phyloP scores from a whole-genome alignment of 2,797 vertebrate genomes.

The Tapirus indicus region DNA sequence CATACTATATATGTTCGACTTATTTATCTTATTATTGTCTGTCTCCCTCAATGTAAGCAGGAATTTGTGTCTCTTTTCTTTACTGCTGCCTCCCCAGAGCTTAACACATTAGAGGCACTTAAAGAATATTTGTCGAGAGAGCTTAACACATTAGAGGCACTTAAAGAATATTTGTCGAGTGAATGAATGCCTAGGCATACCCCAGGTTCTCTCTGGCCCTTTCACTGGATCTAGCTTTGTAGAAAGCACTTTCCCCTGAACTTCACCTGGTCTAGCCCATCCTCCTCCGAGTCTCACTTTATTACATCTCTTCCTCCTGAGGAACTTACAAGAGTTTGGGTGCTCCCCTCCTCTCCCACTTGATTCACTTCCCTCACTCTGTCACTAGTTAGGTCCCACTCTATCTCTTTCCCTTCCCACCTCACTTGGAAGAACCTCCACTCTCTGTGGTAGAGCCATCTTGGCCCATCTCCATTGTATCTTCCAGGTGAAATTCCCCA shows the following conservation, averaged over 20 bases:
- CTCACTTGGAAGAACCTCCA: no score
- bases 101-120: not conserved
- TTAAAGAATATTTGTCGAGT: not conserved
- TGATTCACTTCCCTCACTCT: not conserved
- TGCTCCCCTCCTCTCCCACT: accelerated
- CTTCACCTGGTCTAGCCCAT: not conserved
- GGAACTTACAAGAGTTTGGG: not conserved
- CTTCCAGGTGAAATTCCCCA: not conserved
- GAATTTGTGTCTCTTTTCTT: no score
- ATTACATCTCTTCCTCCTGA: not conserved
- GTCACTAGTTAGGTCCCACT: not conserved
- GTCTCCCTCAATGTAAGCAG: not conserved
- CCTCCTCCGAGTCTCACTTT: accelerated
- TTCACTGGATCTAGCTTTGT: not conserved
- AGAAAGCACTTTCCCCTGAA: not conserved
- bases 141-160: not conserved
- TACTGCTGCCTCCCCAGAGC: not conserved
- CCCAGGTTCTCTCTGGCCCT: not conserved
- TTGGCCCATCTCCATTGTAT: no score
- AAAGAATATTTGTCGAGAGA: not conserved
- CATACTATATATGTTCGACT: not conserved
- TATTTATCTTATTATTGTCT: not conserved
- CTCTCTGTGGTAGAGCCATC: not conserved
- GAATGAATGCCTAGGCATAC: not conserved
- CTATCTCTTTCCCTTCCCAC: not conserved